Evolutionary conservation across 2,113 vertebrate genomes (phyloP), one percentile per base, ranked within the genome.

Genomic region (Dicerorhinus sumatrensis): DNA sequence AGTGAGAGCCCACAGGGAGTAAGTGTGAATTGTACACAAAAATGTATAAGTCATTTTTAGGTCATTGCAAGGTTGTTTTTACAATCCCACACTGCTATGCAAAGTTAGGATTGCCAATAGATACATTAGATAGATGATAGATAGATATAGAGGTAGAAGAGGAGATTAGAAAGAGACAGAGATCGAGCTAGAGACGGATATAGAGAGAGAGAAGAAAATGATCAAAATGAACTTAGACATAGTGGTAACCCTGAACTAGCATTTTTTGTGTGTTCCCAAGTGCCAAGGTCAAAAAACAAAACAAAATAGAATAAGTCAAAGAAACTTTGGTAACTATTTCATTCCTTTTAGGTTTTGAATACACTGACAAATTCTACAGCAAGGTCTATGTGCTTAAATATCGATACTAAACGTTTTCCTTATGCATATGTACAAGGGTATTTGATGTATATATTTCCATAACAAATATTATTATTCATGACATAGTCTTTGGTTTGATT

Each of bases 381-480:
- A 86, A 91, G n/a, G 8, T 81, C 48, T 89, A 5, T 58, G 20
- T 79, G 46, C 65, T 91, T 80, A 63, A 81, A 29, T 80, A 65
- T 76, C 65, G 87, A 81, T 46, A 85, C 10, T 86, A 51, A 73
- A 65, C 75, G 33, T 25, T 93, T 95, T 67, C 20, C 58, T 58
- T 62, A 39, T 73, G 29, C 39, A 33, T 36, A 31, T 62, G 23
- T 85, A 12, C 14, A 88, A 69, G 21, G 18, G 14, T 60, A 31
- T 79, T 76, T 42, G 21, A 51, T 80, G 23, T 11, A 39, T 72
- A 48, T 73, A 9, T 89, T 77, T 90, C 27, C n/a, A 27, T 48
- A 91, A 77, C 25, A 90, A 80, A 79, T 81, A 77, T 76, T 76
- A 60, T 67, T 60, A 92, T 76, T 91, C 42, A 96, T n/a, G 58